These are phyloP conservation scores for Enteromius thamalakanensis DNA, from an alignment of 2,797 vertebrate species.

Conservation along the genomic window DNA sequence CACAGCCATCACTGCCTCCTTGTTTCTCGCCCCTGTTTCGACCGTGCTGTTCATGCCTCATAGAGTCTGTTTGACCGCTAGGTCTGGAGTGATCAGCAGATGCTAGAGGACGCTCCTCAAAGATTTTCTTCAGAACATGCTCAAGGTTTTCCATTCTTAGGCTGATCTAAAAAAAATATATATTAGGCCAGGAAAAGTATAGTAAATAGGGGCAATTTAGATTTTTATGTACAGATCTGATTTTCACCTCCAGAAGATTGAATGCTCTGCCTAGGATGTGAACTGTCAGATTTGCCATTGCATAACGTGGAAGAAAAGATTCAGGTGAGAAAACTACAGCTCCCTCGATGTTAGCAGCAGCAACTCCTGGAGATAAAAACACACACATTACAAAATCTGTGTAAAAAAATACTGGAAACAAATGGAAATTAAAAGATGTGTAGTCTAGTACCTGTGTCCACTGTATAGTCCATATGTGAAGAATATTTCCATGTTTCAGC, in stretches of 20 bases:
- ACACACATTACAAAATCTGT: not conserved
- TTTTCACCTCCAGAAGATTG: constrained; percentile 86
- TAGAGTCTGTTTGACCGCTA: constrained; percentile 48
- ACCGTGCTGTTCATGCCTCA: constrained; percentile 55
- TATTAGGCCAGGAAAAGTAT: not conserved
- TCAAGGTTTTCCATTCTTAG: constrained; percentile 84
- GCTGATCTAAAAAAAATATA: constrained; percentile 72
- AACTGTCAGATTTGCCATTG: constrained; percentile 79
- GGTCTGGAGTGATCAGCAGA: constrained; percentile 59
- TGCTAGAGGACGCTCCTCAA: constrained; percentile 66
- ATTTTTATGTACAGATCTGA: not conserved
- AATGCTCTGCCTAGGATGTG: constrained; percentile 80
- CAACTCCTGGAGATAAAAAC: constrained; percentile 66
- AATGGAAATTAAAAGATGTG: not conserved
- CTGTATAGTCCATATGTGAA: constrained; percentile 82
- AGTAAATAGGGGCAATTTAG: not conserved
- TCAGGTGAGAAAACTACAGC: constrained; percentile 83
- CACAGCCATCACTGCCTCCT: constrained; percentile 71
- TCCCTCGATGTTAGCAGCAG: constrained; percentile 82
- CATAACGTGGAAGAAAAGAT: constrained; percentile 84
- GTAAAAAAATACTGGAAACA: not conserved
- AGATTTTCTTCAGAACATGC: constrained; percentile 73
- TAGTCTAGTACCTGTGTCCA: constrained; percentile 75
- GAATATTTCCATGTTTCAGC: constrained; percentile 86
- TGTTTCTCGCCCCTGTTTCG: constrained; percentile 62